Percentiles rank a stretch among this genome's conserved stretches.
These are phyloP conservation scores for Oscheius sp. DNA, from an alignment of 2,888 invertebrate genomes.

Conservation along the genomic window DNA sequence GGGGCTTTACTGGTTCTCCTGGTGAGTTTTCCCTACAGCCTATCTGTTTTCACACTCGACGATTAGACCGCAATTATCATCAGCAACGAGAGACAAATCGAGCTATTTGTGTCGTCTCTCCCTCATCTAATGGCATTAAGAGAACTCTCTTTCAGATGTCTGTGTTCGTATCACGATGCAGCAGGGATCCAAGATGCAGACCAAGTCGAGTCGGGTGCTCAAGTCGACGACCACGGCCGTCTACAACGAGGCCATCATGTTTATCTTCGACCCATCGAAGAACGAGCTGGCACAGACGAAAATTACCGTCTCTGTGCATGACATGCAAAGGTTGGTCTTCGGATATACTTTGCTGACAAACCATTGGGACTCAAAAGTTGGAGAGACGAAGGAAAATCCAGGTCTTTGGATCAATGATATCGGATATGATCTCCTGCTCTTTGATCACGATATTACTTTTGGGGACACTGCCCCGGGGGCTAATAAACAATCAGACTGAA, in stretches of 20 bases:
- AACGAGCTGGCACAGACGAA: conserved; percentile 74
- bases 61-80: conserved; percentile 24
- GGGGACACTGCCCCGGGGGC: too few relatives aligned
- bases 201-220: conserved; percentile 71
- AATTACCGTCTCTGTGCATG: conserved; percentile 74
- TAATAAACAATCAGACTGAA: too few relatives aligned
- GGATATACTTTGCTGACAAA: neutral
- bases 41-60: conserved; percentile 17
- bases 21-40: conserved; percentile 62
- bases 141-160: conserved; percentile 72
- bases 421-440: too few relatives aligned
- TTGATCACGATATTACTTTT: too few relatives aligned
- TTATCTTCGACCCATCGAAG: conserved; percentile 72
- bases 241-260: conserved; percentile 73
- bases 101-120: neutral
- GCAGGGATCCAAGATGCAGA: conserved; percentile 70
- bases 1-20: conserved; percentile 75
- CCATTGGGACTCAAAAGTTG: too few relatives aligned
- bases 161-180: conserved; percentile 74
- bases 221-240: conserved; percentile 63
- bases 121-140: conserved; percentile 14
- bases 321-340: conserved; percentile 60
- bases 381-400: too few relatives aligned
- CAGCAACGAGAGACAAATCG: conserved; percentile 27
- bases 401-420: too few relatives aligned